A percentile compares a stretch with the other conserved stretches of the same genome.
Evolutionary conservation across 2,113 vertebrate species (phyloP).

Genomic region (Gallinago paraguaiae): DNA sequence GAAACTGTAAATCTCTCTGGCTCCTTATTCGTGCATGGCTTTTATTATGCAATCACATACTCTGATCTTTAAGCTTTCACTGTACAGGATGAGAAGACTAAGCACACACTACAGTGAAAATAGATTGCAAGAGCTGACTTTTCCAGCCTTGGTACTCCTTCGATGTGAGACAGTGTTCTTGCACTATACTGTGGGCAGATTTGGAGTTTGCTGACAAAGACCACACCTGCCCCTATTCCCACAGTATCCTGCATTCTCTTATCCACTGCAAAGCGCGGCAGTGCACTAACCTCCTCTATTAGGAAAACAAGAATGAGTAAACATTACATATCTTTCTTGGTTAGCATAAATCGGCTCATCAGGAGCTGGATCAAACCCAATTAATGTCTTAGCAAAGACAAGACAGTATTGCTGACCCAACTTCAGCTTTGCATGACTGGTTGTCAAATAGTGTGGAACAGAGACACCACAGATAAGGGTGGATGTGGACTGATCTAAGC

Average conservation of each 20-base stretch:
- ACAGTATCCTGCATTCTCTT: background rate
- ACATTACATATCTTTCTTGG: background rate
- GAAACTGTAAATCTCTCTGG: background rate
- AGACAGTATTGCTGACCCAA: background rate
- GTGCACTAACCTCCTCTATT: background rate
- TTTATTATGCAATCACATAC: background rate
- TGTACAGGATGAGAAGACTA: background rate
- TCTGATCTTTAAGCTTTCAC: background rate
- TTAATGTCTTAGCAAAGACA: background rate
- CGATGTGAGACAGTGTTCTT: background rate
- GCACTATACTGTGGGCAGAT: background rate
- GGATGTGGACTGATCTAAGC: background rate
- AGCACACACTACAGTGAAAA: background rate
- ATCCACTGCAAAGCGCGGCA: background rate
- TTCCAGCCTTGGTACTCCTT: background rate
- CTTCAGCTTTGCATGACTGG: background rate
- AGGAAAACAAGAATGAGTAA: background rate
- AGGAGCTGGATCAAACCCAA: background rate
- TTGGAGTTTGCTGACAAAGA: background rate
- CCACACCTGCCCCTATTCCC: background rate
- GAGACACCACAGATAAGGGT: background rate
- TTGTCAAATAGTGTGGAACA: background rate
- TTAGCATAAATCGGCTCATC: background rate
- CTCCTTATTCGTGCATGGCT: background rate
- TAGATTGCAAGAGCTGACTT: background rate